Conservation (phyloP, 2,888 invertebrate species). For the Zhuqinia jingwanae region DNA sequence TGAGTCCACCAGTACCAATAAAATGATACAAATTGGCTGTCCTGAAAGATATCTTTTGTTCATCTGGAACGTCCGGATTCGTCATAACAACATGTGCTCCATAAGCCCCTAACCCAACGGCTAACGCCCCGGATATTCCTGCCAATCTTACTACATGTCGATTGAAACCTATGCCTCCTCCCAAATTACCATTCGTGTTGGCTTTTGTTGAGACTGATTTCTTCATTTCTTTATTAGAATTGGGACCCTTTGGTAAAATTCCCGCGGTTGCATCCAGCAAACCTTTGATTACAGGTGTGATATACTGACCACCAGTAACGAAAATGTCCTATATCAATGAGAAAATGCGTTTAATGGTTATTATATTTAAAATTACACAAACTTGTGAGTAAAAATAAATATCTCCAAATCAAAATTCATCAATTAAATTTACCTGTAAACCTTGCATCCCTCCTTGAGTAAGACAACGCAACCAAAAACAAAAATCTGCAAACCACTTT, state of each 20-base stretch:
- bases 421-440: constrained; percentile 56
- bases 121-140: constrained; percentile 77
- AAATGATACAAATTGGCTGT: constrained; percentile 79
- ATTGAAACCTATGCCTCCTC: constrained; percentile 67
- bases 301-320: constrained; percentile 64
- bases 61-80: constrained; percentile 77
- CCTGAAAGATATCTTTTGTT: constrained; percentile 77
- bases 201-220: constrained; percentile 29
- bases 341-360: not conserved
- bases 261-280: constrained; percentile 70
- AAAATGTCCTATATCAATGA: constrained; percentile 73
- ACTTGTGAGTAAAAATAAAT: no score
- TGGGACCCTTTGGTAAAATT: constrained; percentile 65
- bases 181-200: constrained; percentile 28
- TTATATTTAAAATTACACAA: not conserved
- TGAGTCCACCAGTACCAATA: constrained; percentile 78
- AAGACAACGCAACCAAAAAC: constrained; percentile 58
- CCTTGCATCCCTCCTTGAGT: constrained; percentile 64
- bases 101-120: constrained; percentile 78
- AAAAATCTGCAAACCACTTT: constrained; percentile 65
- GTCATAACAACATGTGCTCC: constrained; percentile 78
- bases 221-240: constrained; percentile 50
- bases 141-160: constrained; percentile 76
- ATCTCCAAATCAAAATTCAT: not conserved
- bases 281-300: constrained; percentile 73